Evolutionary conservation across 2,797 vertebrate genomes (phyloP), one percentile per base, ranked within the genome.

Genomic region (Petrocephalus schoutedeni): DNA sequence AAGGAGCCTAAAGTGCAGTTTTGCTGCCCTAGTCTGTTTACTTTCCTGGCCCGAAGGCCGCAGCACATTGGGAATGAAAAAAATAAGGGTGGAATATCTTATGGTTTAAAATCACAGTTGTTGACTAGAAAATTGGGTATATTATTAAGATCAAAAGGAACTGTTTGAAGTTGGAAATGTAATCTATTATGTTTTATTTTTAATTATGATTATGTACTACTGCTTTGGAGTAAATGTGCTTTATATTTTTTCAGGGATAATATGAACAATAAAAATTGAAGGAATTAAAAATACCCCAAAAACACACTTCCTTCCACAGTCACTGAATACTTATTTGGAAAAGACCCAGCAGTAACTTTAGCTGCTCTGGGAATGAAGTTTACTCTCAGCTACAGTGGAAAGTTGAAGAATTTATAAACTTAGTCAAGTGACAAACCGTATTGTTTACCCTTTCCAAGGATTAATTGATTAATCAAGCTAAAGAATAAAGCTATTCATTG

Each of bases 1-100:
- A 84, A 6, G 49, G 67, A 54, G 57, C 10, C 93, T 91, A 91
- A 91, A 94, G 94, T 93, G 92, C 87, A 90, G 91, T 89, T 59
- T 51, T 49, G 3, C 5, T 88, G 54, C 74, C 91, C 51, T 53
- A 16, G 21, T 88, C 23, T 45, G 59, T 45, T 67, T 59, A 87
- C 19, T 87, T 82, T 87, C 36, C 51, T 56, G 49, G 21, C 53
- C 41, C 19, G 51, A 86, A 51, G n/a, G 16, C 74, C 21, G 49
- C 49, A 57, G 45, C 87, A 57, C 90, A 92, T 92, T 91, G 88
- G 90, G 89, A 91, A 86, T 14, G 12, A 82, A n/a, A 87, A 67
- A 83, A 67, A 88, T 86, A 88, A 86, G 89, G 86, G 83, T 41
- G 87, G 89, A 89, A 89, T 89, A 91, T 91, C 90, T 92, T 88